phyloP scores from a whole-genome alignment of 2,888 invertebrate species.

The Leucophenga maculata region DNA sequence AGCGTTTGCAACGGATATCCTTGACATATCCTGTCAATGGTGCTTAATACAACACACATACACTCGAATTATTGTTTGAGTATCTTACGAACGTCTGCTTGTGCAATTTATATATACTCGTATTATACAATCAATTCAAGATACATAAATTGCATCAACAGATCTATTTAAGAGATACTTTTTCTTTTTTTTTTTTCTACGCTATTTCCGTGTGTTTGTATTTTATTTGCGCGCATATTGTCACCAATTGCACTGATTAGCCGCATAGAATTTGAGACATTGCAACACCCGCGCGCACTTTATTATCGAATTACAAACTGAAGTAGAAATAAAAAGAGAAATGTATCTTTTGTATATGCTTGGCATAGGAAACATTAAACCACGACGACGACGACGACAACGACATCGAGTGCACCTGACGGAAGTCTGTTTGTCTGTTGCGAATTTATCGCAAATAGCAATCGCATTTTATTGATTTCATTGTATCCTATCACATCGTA shows the following conservation, averaged over 20 bases:
- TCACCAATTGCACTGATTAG: conserved; percentile 5
- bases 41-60: not conserved
- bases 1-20: conserved; percentile 11
- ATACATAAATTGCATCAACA: no score
- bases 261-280: conserved; percentile 7
- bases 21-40: conserved; percentile 18
- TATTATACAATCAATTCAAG: no score
- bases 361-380: not conserved
- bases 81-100: no score
- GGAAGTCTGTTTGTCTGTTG: conserved; percentile 10
- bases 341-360: not conserved
- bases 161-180: no score
- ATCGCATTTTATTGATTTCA: conserved; percentile 16
- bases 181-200: no score
- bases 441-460: not conserved
- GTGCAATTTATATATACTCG: no score
- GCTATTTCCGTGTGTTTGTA: not conserved
- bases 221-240: not conserved
- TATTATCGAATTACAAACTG: no score
- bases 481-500: not conserved
- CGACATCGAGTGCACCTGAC: conserved; percentile 13
- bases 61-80: not conserved
- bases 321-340: not conserved
- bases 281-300: not conserved
- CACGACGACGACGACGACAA: not conserved